These are phyloP conservation scores for Theodoxus fluviatilis DNA, from an alignment of 2,888 invertebrate genomes.

Conservation along the genomic window DNA sequence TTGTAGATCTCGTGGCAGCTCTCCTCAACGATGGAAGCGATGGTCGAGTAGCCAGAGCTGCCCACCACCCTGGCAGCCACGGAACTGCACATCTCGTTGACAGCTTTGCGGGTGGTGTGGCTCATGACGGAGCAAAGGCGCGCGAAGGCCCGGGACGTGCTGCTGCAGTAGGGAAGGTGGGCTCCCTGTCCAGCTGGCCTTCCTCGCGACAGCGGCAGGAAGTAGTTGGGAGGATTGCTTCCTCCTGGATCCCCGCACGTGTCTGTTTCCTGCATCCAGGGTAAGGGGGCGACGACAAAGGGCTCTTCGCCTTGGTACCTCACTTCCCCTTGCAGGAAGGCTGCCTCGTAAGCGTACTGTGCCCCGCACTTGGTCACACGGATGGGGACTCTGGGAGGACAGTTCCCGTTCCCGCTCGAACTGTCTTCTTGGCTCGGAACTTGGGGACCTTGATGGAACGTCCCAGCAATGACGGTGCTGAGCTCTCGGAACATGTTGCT, in stretches of 20 bases:
- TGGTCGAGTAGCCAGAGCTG: constrained; percentile 26
- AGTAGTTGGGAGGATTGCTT: constrained; percentile 32
- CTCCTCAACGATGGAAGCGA: constrained; percentile 29
- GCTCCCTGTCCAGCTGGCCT: constrained; percentile 28
- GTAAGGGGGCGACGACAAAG: constrained; percentile 33
- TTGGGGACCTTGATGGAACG: too few relatives aligned
- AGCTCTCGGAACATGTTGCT: too few relatives aligned
- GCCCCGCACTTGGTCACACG: constrained; percentile 38
- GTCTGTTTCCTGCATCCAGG: constrained; percentile 36
- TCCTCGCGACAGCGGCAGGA: constrained; percentile 32
- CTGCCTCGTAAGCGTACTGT: constrained; percentile 37
- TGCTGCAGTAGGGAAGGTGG: constrained; percentile 28
- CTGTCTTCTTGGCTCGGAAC: too few relatives aligned
- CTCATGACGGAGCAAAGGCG: constrained; percentile 26
- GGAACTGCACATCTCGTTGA: constrained; percentile 33
- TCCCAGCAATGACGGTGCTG: too few relatives aligned
- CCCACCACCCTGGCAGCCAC: constrained; percentile 31
- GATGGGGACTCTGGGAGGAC: too few relatives aligned
- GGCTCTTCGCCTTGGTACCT: constrained; percentile 27
- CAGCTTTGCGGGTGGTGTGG: too few relatives aligned
- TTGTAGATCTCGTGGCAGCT: constrained; percentile 34
- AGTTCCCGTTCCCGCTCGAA: too few relatives aligned
- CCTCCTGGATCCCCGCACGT: constrained; percentile 30
- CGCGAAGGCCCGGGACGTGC: constrained; percentile 25
- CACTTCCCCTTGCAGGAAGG: constrained; percentile 36